These are phyloP conservation scores for Sebastes taczanowskii DNA, from an alignment of 2,797 vertebrate species.

Conservation along the genomic window DNA sequence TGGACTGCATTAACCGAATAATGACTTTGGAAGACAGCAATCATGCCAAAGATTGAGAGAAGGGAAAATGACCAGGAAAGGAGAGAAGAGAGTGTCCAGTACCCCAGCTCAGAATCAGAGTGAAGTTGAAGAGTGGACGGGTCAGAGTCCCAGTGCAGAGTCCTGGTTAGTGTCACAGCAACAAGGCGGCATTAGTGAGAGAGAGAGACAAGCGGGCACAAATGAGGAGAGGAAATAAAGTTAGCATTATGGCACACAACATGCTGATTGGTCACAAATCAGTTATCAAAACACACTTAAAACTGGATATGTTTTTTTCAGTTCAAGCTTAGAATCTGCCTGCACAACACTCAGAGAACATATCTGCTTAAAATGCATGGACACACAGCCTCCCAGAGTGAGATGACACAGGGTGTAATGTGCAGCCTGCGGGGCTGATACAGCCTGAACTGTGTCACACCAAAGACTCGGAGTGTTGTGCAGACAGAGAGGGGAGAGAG, in stretches of 20 bases:
- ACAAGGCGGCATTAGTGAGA: conserved; percentile 94
- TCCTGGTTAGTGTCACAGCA: conserved; percentile 97
- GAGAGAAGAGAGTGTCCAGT: conserved; percentile 93
- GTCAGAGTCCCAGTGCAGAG: conserved; percentile 99
- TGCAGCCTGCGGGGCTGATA: conserved; percentile 73
- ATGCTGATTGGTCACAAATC: conserved; percentile 56
- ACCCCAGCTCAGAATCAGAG: conserved; percentile 99
- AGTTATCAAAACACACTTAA: conserved; percentile 26
- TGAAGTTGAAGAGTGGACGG: conserved; percentile 99
- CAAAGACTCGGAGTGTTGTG: conserved; percentile 66
- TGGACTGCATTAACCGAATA: conserved; percentile 37
- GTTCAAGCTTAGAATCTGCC: conserved; percentile 1
- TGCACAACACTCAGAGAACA: conserved; percentile 21
- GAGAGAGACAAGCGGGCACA: conserved; percentile 72
- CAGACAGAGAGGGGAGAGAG: conserved; percentile 29
- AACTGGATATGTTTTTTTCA: background rate
- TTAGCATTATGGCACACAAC: conserved; percentile 65
- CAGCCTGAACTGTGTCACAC: conserved; percentile 58
- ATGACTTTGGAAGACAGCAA: conserved; percentile 66
- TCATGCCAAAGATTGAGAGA: conserved; percentile 82
- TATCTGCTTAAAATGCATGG: conserved; percentile 52
- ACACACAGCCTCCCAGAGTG: conserved; percentile 41
- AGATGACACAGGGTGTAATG: conserved; percentile 52
- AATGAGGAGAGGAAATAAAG: conserved; percentile 68
- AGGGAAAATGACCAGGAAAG: conserved; percentile 81